Evolutionary conservation across 1,140 invertebrate species (phyloP).

Genomic region (Liolophura sinensis): DNA sequence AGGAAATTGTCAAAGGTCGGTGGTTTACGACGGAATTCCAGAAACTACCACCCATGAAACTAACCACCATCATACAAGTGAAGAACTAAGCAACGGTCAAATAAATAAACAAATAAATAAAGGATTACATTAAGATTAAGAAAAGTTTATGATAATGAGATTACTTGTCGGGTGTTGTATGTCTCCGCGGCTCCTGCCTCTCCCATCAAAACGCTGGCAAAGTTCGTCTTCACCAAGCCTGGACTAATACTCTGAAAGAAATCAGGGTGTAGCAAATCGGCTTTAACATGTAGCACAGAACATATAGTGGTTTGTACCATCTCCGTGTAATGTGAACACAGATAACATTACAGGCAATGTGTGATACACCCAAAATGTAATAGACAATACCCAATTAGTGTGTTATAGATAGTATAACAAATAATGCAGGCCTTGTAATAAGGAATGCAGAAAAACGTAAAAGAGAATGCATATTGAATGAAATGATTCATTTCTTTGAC

Average conservation of each 20-base stretch:
- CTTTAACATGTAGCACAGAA: neutral
- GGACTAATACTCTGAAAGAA: slow-evolving; percentile 26
- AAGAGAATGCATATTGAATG: no score
- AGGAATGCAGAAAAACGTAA: no score
- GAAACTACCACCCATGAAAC: no score
- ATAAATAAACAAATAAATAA: no score
- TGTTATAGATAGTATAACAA: no score
- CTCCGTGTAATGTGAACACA: neutral
- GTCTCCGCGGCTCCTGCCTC: slow-evolving; percentile 11
- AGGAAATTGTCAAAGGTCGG: no score
- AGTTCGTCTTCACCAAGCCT: slow-evolving; percentile 22
- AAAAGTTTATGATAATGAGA: neutral
- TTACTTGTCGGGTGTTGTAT: slow-evolving; percentile 19
- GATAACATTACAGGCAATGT: neutral
- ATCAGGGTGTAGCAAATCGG: neutral
- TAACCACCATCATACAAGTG: neutral
- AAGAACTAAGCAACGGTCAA: neutral
- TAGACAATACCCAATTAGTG: no score
- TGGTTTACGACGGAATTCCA: no score
- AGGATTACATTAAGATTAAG: neutral
- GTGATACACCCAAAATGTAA: neutral
- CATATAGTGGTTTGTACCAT: neutral
- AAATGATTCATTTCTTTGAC: no score
- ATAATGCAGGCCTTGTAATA: no score
- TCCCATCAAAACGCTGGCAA: slow-evolving; percentile 19